Percentiles rank a stretch among this genome's conserved stretches.
Evolutionary conservation across 2,888 invertebrate genomes (phyloP).

Genomic region (Alviniconcha strummeri): DNA sequence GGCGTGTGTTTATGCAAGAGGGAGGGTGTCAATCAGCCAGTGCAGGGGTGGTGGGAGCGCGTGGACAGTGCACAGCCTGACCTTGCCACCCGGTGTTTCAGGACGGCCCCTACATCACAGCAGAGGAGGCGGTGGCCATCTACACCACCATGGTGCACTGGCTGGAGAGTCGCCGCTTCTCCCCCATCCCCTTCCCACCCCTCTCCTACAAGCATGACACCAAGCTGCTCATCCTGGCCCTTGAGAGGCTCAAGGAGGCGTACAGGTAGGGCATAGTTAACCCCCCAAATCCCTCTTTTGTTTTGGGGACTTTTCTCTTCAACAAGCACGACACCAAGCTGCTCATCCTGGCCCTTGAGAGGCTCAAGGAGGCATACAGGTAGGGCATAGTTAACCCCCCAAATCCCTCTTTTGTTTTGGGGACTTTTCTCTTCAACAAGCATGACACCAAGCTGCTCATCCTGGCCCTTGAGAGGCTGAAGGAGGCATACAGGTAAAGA

Average conservation of each 20-base stretch:
- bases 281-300: background rate
- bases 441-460: conserved; percentile 99
- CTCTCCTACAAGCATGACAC: conserved; percentile 99
- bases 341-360: conserved; percentile 95
- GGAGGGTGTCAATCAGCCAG: no score
- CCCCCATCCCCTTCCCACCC: conserved; percentile 99
- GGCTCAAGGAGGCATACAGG: conserved; percentile 96
- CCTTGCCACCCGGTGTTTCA: conserved; percentile 58
- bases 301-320: conserved; percentile 78
- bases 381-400: conserved; percentile 45
- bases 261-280: conserved; percentile 78
- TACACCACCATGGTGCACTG: conserved; percentile 99
- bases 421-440: conserved; percentile 88
- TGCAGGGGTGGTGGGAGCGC: no score
- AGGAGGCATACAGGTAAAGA: conserved; percentile 90
- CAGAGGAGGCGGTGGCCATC: conserved; percentile 99
- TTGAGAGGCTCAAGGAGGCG: conserved; percentile 97
- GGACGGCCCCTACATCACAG: conserved; percentile 99
- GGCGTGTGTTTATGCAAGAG: no score
- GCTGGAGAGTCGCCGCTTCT: conserved; percentile 98
- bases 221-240: conserved; percentile 94
- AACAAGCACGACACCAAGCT: conserved; percentile 99
- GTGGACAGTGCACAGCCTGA: no score
- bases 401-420: background rate
- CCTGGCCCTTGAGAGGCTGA: conserved; percentile 94